Conservation (phyloP, 2,797 vertebrate species). For the Enteromius treurensis region DNA sequence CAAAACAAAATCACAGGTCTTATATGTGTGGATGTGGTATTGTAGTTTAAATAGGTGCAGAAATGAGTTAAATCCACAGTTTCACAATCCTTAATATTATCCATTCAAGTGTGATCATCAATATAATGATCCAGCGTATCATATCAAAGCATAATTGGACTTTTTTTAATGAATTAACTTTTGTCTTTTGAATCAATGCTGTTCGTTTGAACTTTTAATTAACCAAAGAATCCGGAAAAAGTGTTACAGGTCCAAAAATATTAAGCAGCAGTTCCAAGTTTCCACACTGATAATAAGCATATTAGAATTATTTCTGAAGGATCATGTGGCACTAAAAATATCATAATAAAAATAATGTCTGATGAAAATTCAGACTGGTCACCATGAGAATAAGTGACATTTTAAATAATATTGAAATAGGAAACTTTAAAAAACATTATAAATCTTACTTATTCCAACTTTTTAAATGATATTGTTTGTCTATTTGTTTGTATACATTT, state of each 20-base stretch:
- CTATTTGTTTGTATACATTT: not conserved
- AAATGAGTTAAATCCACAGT: too few relatives aligned
- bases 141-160: too few relatives aligned
- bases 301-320: slow-evolving; percentile 4
- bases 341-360: not conserved
- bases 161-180: too few relatives aligned
- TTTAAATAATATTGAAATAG: not conserved
- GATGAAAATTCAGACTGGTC: not conserved
- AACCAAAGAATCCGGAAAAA: not conserved
- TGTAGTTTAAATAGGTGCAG: too few relatives aligned
- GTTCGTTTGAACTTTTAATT: not conserved
- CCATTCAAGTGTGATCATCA: too few relatives aligned
- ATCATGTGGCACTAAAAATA: not conserved
- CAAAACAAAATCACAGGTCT: too few relatives aligned
- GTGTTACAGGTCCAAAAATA: not conserved
- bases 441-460: not conserved
- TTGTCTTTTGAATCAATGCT: not conserved
- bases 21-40: too few relatives aligned
- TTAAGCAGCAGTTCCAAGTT: not conserved
- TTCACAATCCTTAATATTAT: too few relatives aligned
- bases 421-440: not conserved
- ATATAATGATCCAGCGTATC: too few relatives aligned
- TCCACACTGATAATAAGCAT: not conserved
- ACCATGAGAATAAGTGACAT: not conserved
- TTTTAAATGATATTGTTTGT: not conserved